Evolutionary conservation across 1,140 invertebrate species (phyloP), one percentile per base, ranked within the genome.

Genomic region (Hydropsyche tenuis): DNA sequence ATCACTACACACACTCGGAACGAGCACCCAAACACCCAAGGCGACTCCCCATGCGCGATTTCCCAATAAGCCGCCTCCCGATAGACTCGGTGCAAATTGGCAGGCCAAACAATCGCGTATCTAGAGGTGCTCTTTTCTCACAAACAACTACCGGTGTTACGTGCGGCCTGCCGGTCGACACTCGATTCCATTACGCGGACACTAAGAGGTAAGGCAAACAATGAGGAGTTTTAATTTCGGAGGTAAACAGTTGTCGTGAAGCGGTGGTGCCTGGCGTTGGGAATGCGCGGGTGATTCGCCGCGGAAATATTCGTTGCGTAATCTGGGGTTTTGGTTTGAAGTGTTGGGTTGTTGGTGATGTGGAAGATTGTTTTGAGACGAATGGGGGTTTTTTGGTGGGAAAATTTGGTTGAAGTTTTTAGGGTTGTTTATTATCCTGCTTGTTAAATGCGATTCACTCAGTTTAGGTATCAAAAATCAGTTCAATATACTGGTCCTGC

Each of bases 181-280:
- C 68, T 70, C 51, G 72, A 22, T 45, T 73, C 72, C 72, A 73
- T 73, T 73, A 73, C 51, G 20, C 37, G n/a, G 30, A 14, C 14
- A 23, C 72, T 73, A 73, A 73, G 37, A 53, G 46, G 16, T 69
- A 69, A 16, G 16, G 72, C 72, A 73, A 73, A 69, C 72, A 64
- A 12, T 23, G 27, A 22, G 27, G 16, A n/a, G 16, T 73, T 73
- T 73, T 73, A 73, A 73, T 73, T 73, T 53, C 12, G 68, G 53
- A 18, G 22, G 14, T 64, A 73, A 73, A 73, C 65, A 73, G 14
- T 46, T 43, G 56, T 46, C 63, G 63, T 27, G 25, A 37, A 27
- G 37, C 30, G 12, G 43, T 30, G 25, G 68, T 70, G 68, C 51
- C 68, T 56, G 43, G 23, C 68, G 30, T 9, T 6, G 37, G 12